These are phyloP conservation scores for Macaria liturata DNA, from an alignment of 2,888 invertebrate species.

Conservation along the genomic window DNA sequence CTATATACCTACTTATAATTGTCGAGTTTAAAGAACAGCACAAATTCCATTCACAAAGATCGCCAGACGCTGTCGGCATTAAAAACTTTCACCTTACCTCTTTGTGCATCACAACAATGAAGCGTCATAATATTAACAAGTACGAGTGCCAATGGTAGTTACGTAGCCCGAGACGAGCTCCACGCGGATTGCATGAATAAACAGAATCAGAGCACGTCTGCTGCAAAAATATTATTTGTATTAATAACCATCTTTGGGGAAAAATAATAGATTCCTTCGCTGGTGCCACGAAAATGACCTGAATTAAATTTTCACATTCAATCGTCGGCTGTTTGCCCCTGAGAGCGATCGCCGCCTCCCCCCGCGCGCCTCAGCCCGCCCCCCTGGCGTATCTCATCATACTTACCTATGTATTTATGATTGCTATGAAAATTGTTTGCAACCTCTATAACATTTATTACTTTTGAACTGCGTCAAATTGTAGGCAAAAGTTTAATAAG, in stretches of 20 bases:
- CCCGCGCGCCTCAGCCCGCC: constrained; percentile 36
- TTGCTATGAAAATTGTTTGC: constrained; percentile 37
- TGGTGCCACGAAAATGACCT: constrained; percentile 71
- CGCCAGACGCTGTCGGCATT: constrained; percentile 38
- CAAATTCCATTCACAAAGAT: constrained; percentile 41
- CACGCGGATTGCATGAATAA: constrained; percentile 47
- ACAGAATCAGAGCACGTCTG: constrained; percentile 29
- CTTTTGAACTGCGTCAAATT: constrained; percentile 24
- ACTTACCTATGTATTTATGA: constrained; percentile 58
- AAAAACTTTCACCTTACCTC: constrained; percentile 43
- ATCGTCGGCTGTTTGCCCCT: constrained; percentile 73
- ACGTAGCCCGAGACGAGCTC: constrained; percentile 28
- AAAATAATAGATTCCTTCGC: constrained; percentile 72
- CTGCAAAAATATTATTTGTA: constrained; percentile 56
- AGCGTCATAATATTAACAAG: constrained; percentile 44
- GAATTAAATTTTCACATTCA: constrained; percentile 81
- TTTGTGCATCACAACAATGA: constrained; percentile 40
- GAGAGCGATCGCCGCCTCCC: constrained; percentile 65
- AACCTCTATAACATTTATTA: constrained; percentile 27
- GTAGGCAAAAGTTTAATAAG: constrained; percentile 25
- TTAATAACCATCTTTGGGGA: constrained; percentile 64
- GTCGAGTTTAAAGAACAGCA: constrained; percentile 36
- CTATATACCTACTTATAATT: constrained; percentile 32
- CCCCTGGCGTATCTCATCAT: constrained; percentile 53
- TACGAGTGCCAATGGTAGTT: constrained; percentile 33